Conservation (phyloP, 2,888 invertebrate genomes). For the Trissolcus brochymenae region DNA sequence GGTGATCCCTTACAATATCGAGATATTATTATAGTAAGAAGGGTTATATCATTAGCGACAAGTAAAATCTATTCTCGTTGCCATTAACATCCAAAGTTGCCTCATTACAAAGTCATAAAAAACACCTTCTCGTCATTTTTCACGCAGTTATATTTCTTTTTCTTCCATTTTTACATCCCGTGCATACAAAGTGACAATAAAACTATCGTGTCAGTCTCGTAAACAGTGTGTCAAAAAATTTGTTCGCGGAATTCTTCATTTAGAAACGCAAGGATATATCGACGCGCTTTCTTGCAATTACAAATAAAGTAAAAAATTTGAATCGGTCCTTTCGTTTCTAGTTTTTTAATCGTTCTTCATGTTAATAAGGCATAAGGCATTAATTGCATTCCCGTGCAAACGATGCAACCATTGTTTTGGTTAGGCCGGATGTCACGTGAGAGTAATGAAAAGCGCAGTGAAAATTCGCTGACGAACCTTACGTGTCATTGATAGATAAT, state of each 20-base stretch:
- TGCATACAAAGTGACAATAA: too few species aligned
- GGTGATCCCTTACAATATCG: too few species aligned
- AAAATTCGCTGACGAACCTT: slow-evolving; percentile 44
- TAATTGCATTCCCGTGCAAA: slow-evolving; percentile 46
- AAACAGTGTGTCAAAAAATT: slow-evolving; percentile 27
- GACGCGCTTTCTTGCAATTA: slow-evolving; percentile 52
- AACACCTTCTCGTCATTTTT: too few species aligned
- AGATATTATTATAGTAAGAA: slow-evolving; percentile 3
- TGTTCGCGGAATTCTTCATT: slow-evolving; percentile 19
- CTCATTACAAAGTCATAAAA: too few species aligned
- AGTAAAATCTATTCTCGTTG: too few species aligned
- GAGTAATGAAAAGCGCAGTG: slow-evolving; percentile 50
- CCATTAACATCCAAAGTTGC: too few species aligned
- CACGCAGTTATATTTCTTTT: too few species aligned
- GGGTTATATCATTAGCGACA: slow-evolving; percentile 3
- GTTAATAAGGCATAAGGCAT: too few species aligned
- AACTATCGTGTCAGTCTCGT: slow-evolving; percentile 17
- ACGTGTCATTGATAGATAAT: slow-evolving; percentile 47
- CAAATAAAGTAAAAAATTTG: slow-evolving; percentile 24
- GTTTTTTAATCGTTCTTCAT: slow-evolving; percentile 45
- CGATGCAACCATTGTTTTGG: slow-evolving; percentile 51
- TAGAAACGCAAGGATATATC: slow-evolving; percentile 38
- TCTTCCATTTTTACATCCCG: too few species aligned
- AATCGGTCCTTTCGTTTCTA: slow-evolving; percentile 49
- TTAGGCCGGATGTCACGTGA: slow-evolving; percentile 42